phyloP scores from a whole-genome alignment of 2,113 vertebrate species.

The Odocoileus virginianus region DNA sequence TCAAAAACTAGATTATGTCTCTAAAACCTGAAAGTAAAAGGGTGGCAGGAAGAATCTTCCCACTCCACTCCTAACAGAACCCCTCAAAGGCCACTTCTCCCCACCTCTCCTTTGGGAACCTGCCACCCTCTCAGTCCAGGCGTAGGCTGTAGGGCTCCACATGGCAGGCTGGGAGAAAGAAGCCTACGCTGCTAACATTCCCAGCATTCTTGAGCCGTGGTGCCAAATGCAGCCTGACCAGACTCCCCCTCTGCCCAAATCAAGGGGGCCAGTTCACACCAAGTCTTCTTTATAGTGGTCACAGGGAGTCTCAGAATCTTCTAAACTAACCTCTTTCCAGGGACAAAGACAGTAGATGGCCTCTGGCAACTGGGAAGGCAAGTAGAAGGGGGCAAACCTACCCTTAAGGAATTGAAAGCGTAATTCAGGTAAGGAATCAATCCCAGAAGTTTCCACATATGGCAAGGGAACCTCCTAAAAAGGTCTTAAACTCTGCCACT shows the following conservation, averaged over 20 bases:
- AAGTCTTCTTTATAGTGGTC: background rate
- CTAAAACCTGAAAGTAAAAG: background rate
- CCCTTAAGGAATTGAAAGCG: background rate
- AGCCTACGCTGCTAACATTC: slow-evolving; percentile 59
- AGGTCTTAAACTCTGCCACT: background rate
- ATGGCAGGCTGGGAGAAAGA: slow-evolving; percentile 29
- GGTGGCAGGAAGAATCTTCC: background rate
- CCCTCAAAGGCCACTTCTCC: background rate
- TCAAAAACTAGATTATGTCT: background rate
- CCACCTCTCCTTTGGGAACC: slow-evolving; percentile 26
- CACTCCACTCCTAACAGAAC: background rate
- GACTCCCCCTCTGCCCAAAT: slow-evolving; percentile 32
- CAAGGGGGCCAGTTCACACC: background rate
- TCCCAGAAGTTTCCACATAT: background rate
- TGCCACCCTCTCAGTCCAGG: slow-evolving; percentile 44
- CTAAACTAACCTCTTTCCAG: background rate
- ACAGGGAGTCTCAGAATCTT: background rate
- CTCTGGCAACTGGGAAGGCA: background rate
- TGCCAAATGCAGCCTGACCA: slow-evolving; percentile 44
- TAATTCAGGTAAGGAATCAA: background rate
- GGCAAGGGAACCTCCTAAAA: background rate
- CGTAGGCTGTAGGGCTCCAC: slow-evolving; percentile 30
- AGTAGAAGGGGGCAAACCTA: background rate
- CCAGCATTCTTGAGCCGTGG: slow-evolving; percentile 64
- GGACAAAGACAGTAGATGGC: background rate